Evolutionary conservation across 1,140 invertebrate genomes (phyloP).

Genomic region (Dryas iulia): DNA sequence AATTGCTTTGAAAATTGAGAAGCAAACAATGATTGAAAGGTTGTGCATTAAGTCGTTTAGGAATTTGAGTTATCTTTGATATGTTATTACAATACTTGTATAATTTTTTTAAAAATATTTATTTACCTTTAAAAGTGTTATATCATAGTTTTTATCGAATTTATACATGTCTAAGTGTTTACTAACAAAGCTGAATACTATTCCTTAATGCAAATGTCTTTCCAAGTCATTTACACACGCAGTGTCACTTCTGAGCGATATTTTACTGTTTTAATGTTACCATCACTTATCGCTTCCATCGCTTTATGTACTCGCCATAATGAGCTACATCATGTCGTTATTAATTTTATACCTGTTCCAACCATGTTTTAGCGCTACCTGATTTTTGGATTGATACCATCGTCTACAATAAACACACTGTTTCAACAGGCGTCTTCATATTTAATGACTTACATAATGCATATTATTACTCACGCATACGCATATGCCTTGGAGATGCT

Average conservation of each 20-base stretch:
- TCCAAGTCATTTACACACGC: conserved; percentile 12
- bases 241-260: conserved; percentile 23
- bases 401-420: conserved; percentile 4
- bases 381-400: conserved; percentile 11
- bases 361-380: conserved; percentile 27
- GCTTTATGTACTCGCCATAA: conserved; percentile 24
- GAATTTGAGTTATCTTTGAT: too few relatives aligned
- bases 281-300: conserved; percentile 31
- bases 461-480: not conserved
- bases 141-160: too few relatives aligned
- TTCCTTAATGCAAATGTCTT: too few relatives aligned
- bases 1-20: not conserved
- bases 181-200: too few relatives aligned
- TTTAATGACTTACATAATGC: conserved; percentile 7
- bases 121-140: too few relatives aligned
- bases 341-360: conserved; percentile 37
- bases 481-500: not conserved
- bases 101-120: too few relatives aligned
- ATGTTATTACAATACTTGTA: too few relatives aligned
- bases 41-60: not conserved
- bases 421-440: not conserved
- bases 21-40: not conserved
- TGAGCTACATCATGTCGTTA: conserved; percentile 32
- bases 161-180: too few relatives aligned
- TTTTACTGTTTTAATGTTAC: conserved; percentile 28